These are phyloP conservation scores for Rhabdomys pumilio DNA, from an alignment of 2,797 vertebrate species.

Conservation along the genomic window DNA sequence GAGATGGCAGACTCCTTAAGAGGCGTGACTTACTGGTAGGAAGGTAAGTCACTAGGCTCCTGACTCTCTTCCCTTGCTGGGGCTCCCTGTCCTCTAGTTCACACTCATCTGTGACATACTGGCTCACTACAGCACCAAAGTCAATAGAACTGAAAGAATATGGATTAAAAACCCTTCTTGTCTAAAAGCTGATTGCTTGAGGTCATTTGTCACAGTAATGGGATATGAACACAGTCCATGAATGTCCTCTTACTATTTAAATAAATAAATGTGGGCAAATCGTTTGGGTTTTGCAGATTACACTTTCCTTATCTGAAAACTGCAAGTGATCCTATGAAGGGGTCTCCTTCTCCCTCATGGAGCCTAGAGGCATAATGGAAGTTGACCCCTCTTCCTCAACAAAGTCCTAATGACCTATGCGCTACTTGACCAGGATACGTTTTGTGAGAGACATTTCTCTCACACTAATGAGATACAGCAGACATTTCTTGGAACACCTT, in stretches of 20 bases:
- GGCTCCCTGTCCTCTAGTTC: background rate
- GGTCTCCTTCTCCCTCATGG: background rate
- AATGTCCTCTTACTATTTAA: background rate
- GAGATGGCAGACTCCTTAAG: background rate
- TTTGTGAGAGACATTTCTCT: background rate
- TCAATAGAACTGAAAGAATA: background rate
- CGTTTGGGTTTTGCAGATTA: background rate
- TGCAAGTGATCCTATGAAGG: background rate
- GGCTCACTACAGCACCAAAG: background rate
- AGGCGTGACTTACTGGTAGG: background rate
- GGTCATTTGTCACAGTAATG: background rate
- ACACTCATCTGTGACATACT: too few relatives aligned
- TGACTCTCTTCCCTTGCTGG: background rate
- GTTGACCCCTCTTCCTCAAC: background rate
- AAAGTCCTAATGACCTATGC: background rate
- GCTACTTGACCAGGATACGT: background rate
- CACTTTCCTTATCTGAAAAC: constrained; percentile 22
- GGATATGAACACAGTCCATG: background rate
- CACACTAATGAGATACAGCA: background rate
- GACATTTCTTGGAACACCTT: background rate
- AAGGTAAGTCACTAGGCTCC: background rate
- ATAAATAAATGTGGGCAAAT: background rate
- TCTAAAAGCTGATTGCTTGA: background rate
- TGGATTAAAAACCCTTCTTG: background rate
- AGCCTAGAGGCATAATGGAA: background rate